Percentiles rank a stretch among this genome's conserved stretches.
These are phyloP conservation scores for Galerucella nymphaeae DNA, from an alignment of 2,888 invertebrate species.

Conservation along the genomic window DNA sequence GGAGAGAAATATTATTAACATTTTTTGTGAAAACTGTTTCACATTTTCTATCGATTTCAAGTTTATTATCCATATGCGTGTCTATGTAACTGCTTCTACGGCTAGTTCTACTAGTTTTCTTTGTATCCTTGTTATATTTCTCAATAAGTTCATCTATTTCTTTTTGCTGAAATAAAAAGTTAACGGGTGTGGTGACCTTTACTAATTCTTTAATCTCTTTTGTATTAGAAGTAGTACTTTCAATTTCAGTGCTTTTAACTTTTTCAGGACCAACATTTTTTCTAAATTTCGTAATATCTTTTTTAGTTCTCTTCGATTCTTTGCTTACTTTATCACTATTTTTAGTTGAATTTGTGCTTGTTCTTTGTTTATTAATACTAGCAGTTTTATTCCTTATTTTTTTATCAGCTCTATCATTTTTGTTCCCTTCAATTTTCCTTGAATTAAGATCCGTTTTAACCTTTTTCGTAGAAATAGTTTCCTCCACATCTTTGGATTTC, in stretches of 20 bases:
- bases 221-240: background rate
- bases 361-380: background rate
- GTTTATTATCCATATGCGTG: background rate
- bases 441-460: background rate
- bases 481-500: background rate
- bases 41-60: background rate
- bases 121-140: background rate
- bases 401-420: background rate
- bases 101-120: background rate
- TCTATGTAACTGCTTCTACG: background rate
- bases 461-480: background rate
- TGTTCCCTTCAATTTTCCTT: background rate
- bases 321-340: background rate
- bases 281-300: background rate
- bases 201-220: conserved; percentile 1
- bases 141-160: conserved; percentile 3
- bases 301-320: background rate
- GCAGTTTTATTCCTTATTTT: background rate
- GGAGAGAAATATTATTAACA: background rate
- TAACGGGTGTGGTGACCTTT: background rate
- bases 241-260: background rate
- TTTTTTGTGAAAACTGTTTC: background rate
- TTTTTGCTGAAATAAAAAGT: background rate
- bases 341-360: background rate
- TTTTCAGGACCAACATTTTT: background rate